phyloP scores from a whole-genome alignment of 2,797 vertebrate species.

The Neosilurus mollespiculum region DNA sequence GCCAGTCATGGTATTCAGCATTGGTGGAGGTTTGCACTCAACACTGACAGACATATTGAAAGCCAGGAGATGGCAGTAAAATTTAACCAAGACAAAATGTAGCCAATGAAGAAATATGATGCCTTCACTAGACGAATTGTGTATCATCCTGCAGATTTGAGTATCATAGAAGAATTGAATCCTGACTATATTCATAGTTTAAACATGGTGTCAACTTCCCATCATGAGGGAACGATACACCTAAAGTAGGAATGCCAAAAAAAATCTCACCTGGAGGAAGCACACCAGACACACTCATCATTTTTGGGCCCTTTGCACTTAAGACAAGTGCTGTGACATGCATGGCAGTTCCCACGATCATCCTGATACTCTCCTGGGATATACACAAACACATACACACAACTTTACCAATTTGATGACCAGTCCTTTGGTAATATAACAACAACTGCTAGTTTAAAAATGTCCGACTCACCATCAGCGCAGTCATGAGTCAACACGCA shows the following conservation, averaged over 20 bases:
- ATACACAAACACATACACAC: constrained; percentile 1
- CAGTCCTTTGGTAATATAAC: neutral
- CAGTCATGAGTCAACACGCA: constrained; percentile 87
- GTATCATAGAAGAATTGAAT: too few species aligned
- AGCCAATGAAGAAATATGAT: too few species aligned
- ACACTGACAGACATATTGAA: too few species aligned
- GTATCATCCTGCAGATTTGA: too few species aligned
- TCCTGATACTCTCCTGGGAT: constrained; percentile 81
- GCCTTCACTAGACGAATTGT: too few species aligned
- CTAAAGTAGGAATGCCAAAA: neutral
- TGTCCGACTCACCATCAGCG: constrained; percentile 84
- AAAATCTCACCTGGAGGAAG: constrained; percentile 70
- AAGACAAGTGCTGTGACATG: constrained; percentile 81
- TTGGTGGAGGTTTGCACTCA: too few species aligned
- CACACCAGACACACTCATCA: constrained; percentile 81
- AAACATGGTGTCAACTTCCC: neutral
- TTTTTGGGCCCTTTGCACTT: constrained; percentile 80
- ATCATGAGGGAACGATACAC: neutral
- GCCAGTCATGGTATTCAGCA: too few species aligned
- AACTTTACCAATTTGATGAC: neutral
- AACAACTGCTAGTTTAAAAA: neutral
- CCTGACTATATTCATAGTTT: neutral
- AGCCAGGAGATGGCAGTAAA: too few species aligned
- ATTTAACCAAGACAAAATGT: too few species aligned
- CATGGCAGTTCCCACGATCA: constrained; percentile 69